These are phyloP conservation scores for Onychorhynchus coronatus DNA, from an alignment of 2,113 vertebrate genomes.

Conservation along the genomic window DNA sequence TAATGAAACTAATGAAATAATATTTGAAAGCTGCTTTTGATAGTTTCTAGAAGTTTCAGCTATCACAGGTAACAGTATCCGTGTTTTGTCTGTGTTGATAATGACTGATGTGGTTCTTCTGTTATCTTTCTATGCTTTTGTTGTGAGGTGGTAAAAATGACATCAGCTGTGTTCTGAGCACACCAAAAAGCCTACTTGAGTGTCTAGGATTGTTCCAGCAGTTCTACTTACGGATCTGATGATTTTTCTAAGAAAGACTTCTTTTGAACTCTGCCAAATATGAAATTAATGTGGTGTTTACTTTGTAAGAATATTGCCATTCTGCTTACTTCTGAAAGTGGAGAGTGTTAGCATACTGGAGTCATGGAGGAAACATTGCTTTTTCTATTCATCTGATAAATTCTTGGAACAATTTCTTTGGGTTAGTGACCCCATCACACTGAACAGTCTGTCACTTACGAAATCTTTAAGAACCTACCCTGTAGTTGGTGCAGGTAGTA, in stretches of 20 bases:
- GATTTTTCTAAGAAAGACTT: background rate
- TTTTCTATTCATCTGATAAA: background rate
- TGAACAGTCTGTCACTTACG: background rate
- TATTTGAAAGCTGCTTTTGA: background rate
- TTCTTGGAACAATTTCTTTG: background rate
- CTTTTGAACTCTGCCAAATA: background rate
- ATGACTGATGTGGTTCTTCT: background rate
- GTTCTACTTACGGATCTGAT: background rate
- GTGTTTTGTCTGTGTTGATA: background rate
- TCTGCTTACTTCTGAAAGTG: background rate
- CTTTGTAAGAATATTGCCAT: background rate
- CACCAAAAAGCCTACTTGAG: background rate
- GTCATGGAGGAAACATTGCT: background rate
- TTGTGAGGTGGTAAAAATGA: background rate
- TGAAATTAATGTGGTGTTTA: background rate
- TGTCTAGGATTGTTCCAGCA: background rate
- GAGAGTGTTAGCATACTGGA: background rate
- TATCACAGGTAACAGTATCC: background rate
- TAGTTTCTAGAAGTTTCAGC: background rate
- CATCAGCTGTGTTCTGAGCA: background rate
- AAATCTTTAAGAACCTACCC: background rate
- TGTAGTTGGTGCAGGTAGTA: background rate
- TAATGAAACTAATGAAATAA: background rate
- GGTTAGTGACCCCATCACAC: background rate
- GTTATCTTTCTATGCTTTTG: background rate